Conservation (phyloP, 2,797 vertebrate genomes). For the Protonibea diacanthus region DNA sequence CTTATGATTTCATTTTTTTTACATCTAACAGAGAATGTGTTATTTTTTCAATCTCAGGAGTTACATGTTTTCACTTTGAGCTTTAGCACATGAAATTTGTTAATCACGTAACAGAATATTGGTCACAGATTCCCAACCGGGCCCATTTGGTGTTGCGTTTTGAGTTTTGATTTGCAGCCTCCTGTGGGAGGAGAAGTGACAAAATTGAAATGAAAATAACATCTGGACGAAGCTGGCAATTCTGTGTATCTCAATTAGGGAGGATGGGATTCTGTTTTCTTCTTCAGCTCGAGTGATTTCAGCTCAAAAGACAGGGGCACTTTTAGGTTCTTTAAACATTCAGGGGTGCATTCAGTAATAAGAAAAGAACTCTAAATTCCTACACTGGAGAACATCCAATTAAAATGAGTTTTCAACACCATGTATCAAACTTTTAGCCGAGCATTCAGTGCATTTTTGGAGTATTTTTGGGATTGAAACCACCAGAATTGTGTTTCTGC, state of each 20-base stretch:
- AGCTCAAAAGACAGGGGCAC: background rate
- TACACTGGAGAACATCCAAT: background rate
- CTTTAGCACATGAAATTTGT: background rate
- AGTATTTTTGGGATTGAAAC: background rate
- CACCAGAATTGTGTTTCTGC: background rate
- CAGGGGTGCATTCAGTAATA: background rate
- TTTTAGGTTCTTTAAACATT: background rate
- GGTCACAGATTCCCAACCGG: background rate
- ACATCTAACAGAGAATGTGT: background rate
- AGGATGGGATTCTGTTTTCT: background rate
- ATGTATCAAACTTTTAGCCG: background rate
- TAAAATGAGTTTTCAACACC: background rate
- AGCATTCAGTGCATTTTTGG: background rate
- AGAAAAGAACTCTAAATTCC: background rate
- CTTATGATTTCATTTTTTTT: background rate
- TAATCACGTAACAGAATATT: background rate
- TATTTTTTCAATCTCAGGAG: background rate
- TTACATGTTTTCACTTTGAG: background rate
- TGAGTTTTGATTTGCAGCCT: background rate
- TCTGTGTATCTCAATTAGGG: background rate
- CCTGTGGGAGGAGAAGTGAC: constrained; percentile 2
- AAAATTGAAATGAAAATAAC: background rate
- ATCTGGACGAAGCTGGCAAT: constrained; percentile 7
- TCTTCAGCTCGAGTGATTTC: no score
- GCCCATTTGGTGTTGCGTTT: background rate